Conservation (phyloP, 2,888 invertebrate genomes). For the Lithodes maja region DNA sequence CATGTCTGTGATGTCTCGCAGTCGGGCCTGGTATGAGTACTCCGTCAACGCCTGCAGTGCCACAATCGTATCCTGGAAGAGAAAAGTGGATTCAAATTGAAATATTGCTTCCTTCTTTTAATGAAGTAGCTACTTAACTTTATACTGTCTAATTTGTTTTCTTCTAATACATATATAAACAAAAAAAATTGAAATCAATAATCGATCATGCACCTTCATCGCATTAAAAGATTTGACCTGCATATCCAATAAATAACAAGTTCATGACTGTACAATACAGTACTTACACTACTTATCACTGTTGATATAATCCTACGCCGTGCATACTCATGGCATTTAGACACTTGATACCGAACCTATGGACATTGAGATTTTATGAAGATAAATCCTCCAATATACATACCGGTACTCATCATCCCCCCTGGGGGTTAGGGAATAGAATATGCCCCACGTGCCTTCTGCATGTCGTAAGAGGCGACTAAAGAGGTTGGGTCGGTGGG, state of each 20-base stretch:
- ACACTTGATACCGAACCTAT: slow-evolving; percentile 76
- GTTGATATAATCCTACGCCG: slow-evolving; percentile 75
- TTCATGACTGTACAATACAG: too few relatives aligned
- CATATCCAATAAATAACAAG: too few relatives aligned
- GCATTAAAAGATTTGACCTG: too few relatives aligned
- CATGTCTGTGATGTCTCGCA: slow-evolving; percentile 73
- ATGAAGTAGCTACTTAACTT: too few relatives aligned
- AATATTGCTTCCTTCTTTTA: too few relatives aligned
- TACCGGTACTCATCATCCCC: too few relatives aligned
- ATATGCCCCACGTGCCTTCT: too few relatives aligned
- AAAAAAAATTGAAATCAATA: background rate
- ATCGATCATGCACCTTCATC: too few relatives aligned
- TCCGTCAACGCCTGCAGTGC: slow-evolving; percentile 76
- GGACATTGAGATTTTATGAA: slow-evolving; percentile 70
- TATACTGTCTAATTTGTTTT: background rate
- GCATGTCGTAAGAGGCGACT: too few relatives aligned
- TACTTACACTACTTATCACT: slow-evolving; percentile 72
- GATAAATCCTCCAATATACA: too few relatives aligned
- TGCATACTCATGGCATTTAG: slow-evolving; percentile 75
- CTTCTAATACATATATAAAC: background rate
- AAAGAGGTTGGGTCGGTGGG: too few relatives aligned
- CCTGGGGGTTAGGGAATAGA: too few relatives aligned
- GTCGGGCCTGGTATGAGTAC: slow-evolving; percentile 73
- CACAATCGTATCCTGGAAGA: slow-evolving; percentile 71
- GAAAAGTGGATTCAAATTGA: background rate